Evolutionary conservation across 2,113 vertebrate genomes (phyloP).

Genomic region (Neoarius graeffei): DNA sequence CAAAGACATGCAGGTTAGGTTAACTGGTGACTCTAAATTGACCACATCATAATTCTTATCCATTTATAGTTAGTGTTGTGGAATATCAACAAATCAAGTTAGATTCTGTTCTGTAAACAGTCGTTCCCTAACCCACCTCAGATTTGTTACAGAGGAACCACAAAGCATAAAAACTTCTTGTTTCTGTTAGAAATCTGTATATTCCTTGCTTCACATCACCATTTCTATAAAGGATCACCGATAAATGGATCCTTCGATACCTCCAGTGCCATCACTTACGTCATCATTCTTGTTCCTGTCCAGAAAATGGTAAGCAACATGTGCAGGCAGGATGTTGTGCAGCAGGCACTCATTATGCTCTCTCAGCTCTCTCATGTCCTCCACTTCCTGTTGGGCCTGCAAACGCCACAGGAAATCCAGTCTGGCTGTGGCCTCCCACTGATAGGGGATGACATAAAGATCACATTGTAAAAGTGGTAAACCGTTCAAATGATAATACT

Average conservation of each 20-base stretch:
- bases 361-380: slow-evolving; percentile 91
- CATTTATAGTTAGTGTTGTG: too few relatives aligned
- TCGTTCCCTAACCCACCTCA: too few relatives aligned
- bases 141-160: too few relatives aligned
- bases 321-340: slow-evolving; percentile 90
- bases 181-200: neutral
- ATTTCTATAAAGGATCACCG: too few relatives aligned
- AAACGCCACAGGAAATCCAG: slow-evolving; percentile 95
- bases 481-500: neutral
- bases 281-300: slow-evolving; percentile 90
- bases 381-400: slow-evolving; percentile 95
- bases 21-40: too few relatives aligned
- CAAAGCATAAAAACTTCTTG: too few relatives aligned
- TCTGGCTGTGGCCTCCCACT: slow-evolving; percentile 94
- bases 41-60: too few relatives aligned
- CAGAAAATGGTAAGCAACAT: slow-evolving; percentile 90
- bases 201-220: neutral
- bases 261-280: slow-evolving; percentile 63
- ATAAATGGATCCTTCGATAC: neutral
- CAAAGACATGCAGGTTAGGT: too few relatives aligned
- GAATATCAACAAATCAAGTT: too few relatives aligned
- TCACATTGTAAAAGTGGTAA: neutral
- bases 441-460: neutral
- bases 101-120: too few relatives aligned
- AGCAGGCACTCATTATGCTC: slow-evolving; percentile 95